Percentiles rank a stretch among this genome's conserved stretches.
Conservation (phyloP, 2,797 vertebrate genomes). For the Melanotaenia maccullochi region DNA sequence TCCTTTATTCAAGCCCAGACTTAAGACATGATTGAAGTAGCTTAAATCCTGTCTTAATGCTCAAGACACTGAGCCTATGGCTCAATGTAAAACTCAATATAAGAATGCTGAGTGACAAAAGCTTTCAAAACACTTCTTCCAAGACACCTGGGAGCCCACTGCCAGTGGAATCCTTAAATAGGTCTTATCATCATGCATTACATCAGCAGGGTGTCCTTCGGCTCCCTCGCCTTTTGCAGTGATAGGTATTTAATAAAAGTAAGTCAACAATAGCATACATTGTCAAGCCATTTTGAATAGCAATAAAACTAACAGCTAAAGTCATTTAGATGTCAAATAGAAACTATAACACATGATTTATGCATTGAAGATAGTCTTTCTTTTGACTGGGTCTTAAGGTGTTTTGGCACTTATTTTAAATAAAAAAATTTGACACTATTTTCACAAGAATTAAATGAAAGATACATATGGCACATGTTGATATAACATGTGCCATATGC, state of each 20-base stretch:
- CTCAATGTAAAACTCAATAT: background rate
- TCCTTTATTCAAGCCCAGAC: background rate
- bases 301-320: background rate
- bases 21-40: constrained; percentile 7
- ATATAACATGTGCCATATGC: no score
- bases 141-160: constrained; percentile 4
- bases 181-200: constrained; percentile 16
- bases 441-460: background rate
- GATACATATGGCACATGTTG: background rate
- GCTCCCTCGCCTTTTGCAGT: constrained; percentile 10
- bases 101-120: constrained; percentile 5
- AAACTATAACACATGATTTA: background rate
- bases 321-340: background rate
- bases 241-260: constrained; percentile 22
- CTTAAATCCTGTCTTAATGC: constrained; percentile 18
- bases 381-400: no score
- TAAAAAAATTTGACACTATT: no score
- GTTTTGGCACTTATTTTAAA: no score
- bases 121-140: constrained; percentile 17
- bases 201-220: constrained; percentile 30
- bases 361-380: no score
- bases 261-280: constrained; percentile 4
- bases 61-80: constrained; percentile 17
- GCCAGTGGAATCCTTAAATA: constrained; percentile 13
- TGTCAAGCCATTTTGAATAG: background rate